Percentiles rank a stretch among this genome's conserved stretches.
phyloP scores from a whole-genome alignment of 1,140 invertebrate species.

The Pseudomyrmex pallidus region DNA sequence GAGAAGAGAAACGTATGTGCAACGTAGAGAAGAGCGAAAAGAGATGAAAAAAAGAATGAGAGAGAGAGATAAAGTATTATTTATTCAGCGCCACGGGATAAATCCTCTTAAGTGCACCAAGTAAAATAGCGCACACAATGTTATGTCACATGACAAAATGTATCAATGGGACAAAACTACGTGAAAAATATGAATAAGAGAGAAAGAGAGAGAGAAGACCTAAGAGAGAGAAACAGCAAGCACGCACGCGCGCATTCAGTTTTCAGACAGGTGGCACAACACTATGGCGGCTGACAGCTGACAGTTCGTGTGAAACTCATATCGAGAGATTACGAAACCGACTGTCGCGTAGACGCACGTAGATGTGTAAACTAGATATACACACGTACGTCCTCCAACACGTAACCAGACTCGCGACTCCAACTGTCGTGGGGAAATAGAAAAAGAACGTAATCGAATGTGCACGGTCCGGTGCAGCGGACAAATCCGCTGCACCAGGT shows the following conservation, averaged over 20 bases:
- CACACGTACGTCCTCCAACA: constrained; percentile 3
- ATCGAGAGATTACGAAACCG: constrained; percentile 48
- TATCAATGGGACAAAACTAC: too few species aligned
- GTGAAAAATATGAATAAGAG: too few species aligned
- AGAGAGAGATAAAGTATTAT: not conserved
- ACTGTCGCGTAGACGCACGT: constrained; percentile 15
- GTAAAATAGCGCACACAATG: too few species aligned
- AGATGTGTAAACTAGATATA: constrained; percentile 43
- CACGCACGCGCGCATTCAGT: constrained; percentile 12
- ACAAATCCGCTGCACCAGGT: constrained; percentile 37
- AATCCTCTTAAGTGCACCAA: too few species aligned
- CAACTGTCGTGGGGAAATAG: too few species aligned
- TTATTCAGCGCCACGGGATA: too few species aligned
- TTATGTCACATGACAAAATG: too few species aligned
- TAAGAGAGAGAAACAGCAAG: constrained; percentile 9
- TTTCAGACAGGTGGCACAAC: constrained; percentile 66
- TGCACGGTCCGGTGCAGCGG: not conserved
- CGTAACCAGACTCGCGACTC: not conserved
- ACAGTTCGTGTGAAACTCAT: constrained; percentile 59
- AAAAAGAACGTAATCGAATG: constrained; percentile 29
- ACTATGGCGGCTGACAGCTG: constrained; percentile 66
- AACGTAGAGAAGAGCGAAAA: not conserved
- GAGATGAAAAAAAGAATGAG: not conserved
- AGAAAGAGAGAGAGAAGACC: constrained; percentile 48
- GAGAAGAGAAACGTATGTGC: not conserved